Evolutionary conservation across 2,888 invertebrate species (phyloP).

Genomic region (Aleiodes alternator): DNA sequence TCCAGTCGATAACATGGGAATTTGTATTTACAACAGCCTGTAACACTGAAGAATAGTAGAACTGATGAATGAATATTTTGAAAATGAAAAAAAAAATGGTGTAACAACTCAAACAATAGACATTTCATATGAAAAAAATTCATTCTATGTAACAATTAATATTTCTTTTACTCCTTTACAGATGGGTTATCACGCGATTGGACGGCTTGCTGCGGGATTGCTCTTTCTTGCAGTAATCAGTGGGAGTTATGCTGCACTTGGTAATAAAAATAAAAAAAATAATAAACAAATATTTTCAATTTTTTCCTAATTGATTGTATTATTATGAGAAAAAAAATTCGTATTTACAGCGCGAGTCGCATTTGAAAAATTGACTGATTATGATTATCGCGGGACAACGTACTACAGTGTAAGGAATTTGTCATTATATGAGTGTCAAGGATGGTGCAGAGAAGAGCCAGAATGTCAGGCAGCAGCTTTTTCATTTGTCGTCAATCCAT

Average conservation of each 20-base stretch:
- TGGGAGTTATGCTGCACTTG: conserved; percentile 64
- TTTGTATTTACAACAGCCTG: too few relatives aligned
- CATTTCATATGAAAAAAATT: too few relatives aligned
- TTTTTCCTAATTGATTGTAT: neutral
- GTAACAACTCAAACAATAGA: too few relatives aligned
- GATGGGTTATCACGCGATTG: conserved; percentile 69
- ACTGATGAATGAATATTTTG: too few relatives aligned
- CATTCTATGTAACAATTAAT: neutral
- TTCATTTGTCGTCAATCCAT: conserved; percentile 93
- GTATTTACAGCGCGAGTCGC: conserved; percentile 84
- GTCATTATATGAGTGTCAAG: conserved; percentile 94
- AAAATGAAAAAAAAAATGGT: too few relatives aligned
- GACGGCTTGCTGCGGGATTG: conserved; percentile 63
- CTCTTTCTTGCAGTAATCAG: conserved; percentile 63
- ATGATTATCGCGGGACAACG: conserved; percentile 92
- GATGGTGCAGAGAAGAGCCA: conserved; percentile 94
- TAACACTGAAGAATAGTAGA: too few relatives aligned
- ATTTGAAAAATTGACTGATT: conserved; percentile 95
- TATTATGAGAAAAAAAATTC: too few relatives aligned
- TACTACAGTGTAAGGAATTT: conserved; percentile 95
- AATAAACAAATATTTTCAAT: conserved; percentile 6
- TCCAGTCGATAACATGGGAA: neutral
- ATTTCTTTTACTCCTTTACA: conserved; percentile 60
- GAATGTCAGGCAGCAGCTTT: conserved; percentile 95
- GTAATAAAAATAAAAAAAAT: conserved; percentile 58